Conservation (phyloP, 1,140 invertebrate genomes). For the Pachypsylla venusta region DNA sequence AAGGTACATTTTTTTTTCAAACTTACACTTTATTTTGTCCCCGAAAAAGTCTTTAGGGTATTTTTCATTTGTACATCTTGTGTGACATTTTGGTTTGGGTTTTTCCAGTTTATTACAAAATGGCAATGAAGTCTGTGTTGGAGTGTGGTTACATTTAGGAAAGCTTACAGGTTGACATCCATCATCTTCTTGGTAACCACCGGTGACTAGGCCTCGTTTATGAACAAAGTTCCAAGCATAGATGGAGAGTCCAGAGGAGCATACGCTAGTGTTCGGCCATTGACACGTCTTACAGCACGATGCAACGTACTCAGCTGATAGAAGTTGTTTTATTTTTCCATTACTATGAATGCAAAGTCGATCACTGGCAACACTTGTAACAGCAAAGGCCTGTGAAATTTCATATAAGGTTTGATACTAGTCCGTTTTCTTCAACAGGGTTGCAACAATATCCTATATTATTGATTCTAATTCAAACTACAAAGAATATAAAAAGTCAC, state of each 20-base stretch:
- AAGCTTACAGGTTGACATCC: not conserved
- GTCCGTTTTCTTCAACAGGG: not conserved
- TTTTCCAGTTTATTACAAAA: not conserved
- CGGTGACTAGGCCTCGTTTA: not conserved
- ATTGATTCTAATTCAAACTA: not conserved
- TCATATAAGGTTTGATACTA: not conserved
- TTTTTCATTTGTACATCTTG: not conserved
- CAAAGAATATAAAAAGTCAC: not conserved
- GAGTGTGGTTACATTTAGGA: not conserved
- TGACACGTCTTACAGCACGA: not conserved
- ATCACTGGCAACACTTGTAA: not conserved
- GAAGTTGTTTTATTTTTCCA: not conserved
- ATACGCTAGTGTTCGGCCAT: not conserved
- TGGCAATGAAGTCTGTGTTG: not conserved
- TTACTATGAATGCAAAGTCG: not conserved
- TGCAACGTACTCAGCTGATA: not conserved
- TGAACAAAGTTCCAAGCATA: not conserved
- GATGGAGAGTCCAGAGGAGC: not conserved
- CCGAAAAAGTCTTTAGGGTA: not conserved
- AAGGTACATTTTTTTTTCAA: not conserved
- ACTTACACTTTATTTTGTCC: conserved; percentile 2
- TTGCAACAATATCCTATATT: not conserved
- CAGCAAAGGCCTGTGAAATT: not conserved
- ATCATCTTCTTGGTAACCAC: not conserved
- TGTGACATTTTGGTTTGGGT: not conserved